Evolutionary conservation across 2,113 vertebrate species (phyloP), one percentile per base, ranked within the genome.

Genomic region (Salvelinus fontinalis): DNA sequence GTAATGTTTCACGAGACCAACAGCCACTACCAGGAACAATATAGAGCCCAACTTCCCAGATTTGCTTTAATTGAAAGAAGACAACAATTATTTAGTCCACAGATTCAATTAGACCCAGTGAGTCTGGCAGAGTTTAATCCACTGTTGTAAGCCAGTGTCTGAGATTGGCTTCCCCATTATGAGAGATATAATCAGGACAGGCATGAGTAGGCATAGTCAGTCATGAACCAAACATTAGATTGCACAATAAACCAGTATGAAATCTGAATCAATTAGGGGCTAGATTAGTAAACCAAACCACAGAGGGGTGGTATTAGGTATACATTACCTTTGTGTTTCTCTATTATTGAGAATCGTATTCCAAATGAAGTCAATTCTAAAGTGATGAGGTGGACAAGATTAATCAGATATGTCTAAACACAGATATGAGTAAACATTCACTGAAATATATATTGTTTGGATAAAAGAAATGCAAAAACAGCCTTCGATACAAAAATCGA

Each of bases 381-480:
- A 68, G 29, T 20, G 20, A n/a, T 68, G 16, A 68, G 29, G 16
- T 11, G 67, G 16, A 39, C 20, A 62, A 24, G 18, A 34, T 68
- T 18, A 68, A 6, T 20, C 27, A 68, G 31, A 68, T 68, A 24
- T 29, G 27, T 2, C 14, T 31, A 29, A 31, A 22, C 65, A 67
- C 26, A 67, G 65, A 67, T 18, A 24, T 29, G 14, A 27, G 65
- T 67, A 16, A 67, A 31, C 16, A 67, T 29, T 88, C 71, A 86
- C 82, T 85, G 80, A 86, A 85, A 74, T 82, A 66, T 67, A 81
- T 86, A 85, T 85, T 82, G 84, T 76, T 81, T 85, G 4, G 1
- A 34, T 34, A 7, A 34, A 34, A 31, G 26, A 34, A 34, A 7
- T 5, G 5, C 6, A 5, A 34, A 29, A 29, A 29, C 29, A 29